These are phyloP conservation scores for Andrena praecox DNA, from an alignment of 2,888 invertebrate species.

Conservation along the genomic window DNA sequence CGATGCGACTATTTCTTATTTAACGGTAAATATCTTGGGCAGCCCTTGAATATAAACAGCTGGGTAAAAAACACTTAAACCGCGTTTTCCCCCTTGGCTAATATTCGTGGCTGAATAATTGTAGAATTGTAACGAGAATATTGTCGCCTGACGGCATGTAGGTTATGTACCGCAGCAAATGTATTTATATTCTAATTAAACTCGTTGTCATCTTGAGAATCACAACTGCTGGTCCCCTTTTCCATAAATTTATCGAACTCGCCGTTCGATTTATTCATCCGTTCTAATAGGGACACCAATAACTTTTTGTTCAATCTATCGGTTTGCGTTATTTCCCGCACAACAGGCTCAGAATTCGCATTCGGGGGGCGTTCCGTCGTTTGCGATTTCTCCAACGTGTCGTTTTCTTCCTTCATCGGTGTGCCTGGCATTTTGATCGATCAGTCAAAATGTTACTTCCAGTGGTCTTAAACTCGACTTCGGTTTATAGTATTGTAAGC, in stretches of 20 bases:
- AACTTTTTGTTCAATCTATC: conserved; percentile 89
- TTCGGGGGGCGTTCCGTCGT: conserved; percentile 64
- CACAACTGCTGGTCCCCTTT: conserved; percentile 77
- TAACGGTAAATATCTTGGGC: background rate
- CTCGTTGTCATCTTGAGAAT: conserved; percentile 85
- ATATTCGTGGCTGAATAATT: conserved; percentile 21
- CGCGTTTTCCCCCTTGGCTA: background rate
- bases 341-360: conserved; percentile 65
- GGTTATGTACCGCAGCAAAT: conserved; percentile 48
- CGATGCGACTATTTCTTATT: conserved; percentile 11
- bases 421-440: conserved; percentile 79
- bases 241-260: conserved; percentile 77
- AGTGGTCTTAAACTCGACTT: conserved; percentile 1
- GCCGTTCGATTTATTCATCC: conserved; percentile 85
- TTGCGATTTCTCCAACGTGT: conserved; percentile 60
- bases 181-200: conserved; percentile 39
- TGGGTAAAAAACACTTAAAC: conserved; percentile 2
- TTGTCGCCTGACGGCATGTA: conserved; percentile 3
- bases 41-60: background rate
- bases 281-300: conserved; percentile 87
- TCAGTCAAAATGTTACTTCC: background rate
- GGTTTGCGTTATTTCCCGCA: conserved; percentile 87
- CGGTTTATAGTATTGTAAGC: background rate
- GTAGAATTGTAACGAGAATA: conserved; percentile 35
- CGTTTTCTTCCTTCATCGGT: conserved; percentile 73